These are phyloP conservation scores for Criorhina ranunculi DNA, from an alignment of 2,888 invertebrate genomes.

Conservation along the genomic window DNA sequence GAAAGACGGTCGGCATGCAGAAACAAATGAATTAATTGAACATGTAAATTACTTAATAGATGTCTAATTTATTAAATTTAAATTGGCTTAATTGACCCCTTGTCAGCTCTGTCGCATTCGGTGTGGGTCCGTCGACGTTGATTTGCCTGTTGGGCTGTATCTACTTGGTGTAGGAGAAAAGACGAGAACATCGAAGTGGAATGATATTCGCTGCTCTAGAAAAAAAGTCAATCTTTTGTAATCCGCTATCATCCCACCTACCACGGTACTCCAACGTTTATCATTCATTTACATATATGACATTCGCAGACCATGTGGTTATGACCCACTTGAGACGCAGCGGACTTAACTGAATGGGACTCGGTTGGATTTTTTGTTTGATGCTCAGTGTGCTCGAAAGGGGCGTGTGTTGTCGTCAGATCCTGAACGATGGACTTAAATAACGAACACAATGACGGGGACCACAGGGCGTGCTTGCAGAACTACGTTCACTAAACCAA, in stretches of 20 bases:
- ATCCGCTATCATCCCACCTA: slow-evolving; percentile 14
- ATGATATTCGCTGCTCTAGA: slow-evolving; percentile 41
- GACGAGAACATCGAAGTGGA: slow-evolving; percentile 27
- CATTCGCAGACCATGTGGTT: slow-evolving; percentile 60
- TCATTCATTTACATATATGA: slow-evolving; percentile 61
- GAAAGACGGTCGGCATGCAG: slow-evolving; percentile 21
- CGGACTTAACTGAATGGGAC: slow-evolving; percentile 14
- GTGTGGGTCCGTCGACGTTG: slow-evolving; percentile 24
- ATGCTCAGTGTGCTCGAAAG: slow-evolving; percentile 8
- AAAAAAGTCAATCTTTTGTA: slow-evolving; percentile 55
- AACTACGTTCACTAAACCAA: slow-evolving; percentile 1
- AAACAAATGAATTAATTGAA: slow-evolving; percentile 79
- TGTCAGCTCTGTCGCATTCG: slow-evolving; percentile 50
- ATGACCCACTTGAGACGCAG: slow-evolving; percentile 65
- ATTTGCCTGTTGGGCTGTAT: slow-evolving; percentile 3
- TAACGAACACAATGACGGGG: slow-evolving; percentile 57
- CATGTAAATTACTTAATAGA: slow-evolving; percentile 83
- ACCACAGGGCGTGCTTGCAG: slow-evolving; percentile 22
- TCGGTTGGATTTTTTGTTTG: background rate
- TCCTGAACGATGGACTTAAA: slow-evolving; percentile 38
- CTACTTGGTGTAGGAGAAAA: slow-evolving; percentile 51
- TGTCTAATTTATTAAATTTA: slow-evolving; percentile 84
- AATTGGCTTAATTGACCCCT: slow-evolving; percentile 85
- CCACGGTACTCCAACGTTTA: slow-evolving; percentile 35
- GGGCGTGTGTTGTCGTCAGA: slow-evolving; percentile 14